phyloP scores from a whole-genome alignment of 2,113 vertebrate genomes.

The Dicerorhinus sumatrensis region DNA sequence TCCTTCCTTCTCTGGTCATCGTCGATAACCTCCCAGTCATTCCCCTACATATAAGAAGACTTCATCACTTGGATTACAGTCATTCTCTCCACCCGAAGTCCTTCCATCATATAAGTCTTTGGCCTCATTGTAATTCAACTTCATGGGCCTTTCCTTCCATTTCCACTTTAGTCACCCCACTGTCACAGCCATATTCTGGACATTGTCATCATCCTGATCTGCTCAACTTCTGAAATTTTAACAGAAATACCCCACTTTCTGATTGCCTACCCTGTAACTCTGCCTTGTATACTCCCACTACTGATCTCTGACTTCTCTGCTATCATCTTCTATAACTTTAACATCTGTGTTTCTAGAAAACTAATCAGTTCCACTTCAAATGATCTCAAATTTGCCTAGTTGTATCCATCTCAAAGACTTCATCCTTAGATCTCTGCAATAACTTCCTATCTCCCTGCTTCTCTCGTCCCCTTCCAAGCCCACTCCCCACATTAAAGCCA shows the following conservation, averaged over 20 bases:
- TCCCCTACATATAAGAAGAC: neutral
- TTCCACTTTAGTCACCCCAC: neutral
- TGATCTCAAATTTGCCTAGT: neutral
- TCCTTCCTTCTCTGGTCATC: neutral
- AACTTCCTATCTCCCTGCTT: neutral
- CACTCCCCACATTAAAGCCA: neutral
- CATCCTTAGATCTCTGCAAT: neutral
- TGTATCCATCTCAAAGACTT: neutral
- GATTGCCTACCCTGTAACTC: neutral
- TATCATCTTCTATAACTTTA: neutral
- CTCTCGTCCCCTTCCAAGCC: neutral
- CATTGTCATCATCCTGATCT: neutral
- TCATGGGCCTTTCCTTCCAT: neutral
- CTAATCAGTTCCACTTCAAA: neutral
- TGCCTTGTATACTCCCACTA: neutral
- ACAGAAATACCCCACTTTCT: slow-evolving; percentile 16
- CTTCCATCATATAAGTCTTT: neutral
- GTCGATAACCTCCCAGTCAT: neutral
- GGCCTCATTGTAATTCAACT: slow-evolving; percentile 3
- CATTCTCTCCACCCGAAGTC: neutral
- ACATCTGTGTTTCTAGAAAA: neutral
- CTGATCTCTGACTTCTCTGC: slow-evolving; percentile 10
- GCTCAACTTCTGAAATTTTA: neutral
- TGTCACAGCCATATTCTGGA: neutral
- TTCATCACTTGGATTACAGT: slow-evolving; percentile 5